Base-by-base conservation (phyloP, 2,888 invertebrate genomes). In the Eupithecia pulchellata region DNA sequence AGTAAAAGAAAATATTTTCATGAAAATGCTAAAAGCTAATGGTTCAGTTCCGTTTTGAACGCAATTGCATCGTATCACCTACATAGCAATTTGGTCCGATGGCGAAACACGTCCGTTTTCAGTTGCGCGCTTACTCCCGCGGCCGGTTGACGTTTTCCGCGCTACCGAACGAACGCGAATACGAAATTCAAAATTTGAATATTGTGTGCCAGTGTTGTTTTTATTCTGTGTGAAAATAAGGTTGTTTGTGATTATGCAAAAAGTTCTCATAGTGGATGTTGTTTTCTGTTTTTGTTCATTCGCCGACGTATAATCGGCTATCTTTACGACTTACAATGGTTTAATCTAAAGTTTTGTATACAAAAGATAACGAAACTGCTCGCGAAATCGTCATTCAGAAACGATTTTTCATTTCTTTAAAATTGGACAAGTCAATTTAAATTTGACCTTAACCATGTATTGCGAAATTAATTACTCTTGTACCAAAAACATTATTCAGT, bases 111-210 rank as follows among this genome's bases (percentile, higher is more conserved):
- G 81, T 81, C 83, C 79, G 75, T 84, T 88, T 87, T 88, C 83
- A 93, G 93, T 93, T 85, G 81, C 86, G 86, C 91, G 89, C 88
- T 85, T 89, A 87, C 91, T 81, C 81, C 87, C 86, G 83, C 81
- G 75, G 86, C 86, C 86, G 85, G 84, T 72, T 86, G 90, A 91
- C 93, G 93, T 85, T 79, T 85, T 87, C 81, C 83, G 85, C 79
- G 76, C 75, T 74, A 79, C 78, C 80, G 76, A 78, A 82, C 81
- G 76, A 76, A 73, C 76, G 77, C 68, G 68, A 60, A 60, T 34
- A 34, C 61, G 61, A 76, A 75, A 72, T 73, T 74, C 75, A 72
- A 79, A 73, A 79, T 84, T 82, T 82, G 83, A 84, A 77, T 80
- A 77, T 75, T 78, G 11, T 80, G 89, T 91, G 89, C 80, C 82